Conservation (phyloP, 2,888 invertebrate species). For the Hypomecis atomaria region DNA sequence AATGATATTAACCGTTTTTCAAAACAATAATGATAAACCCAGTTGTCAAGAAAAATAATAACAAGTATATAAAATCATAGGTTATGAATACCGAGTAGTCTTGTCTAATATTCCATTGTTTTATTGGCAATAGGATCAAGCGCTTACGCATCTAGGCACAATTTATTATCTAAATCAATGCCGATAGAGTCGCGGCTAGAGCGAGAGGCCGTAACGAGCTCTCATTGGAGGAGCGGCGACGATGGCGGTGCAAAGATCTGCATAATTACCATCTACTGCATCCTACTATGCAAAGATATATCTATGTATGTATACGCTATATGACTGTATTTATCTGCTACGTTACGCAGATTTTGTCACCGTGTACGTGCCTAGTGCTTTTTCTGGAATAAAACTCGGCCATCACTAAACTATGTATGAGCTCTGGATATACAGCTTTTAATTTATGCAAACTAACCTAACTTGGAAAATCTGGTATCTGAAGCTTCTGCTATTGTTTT, state of each 20-base stretch:
- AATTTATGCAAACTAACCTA: too few relatives aligned
- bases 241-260: slow-evolving; percentile 24
- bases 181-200: slow-evolving; percentile 11
- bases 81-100: too few relatives aligned
- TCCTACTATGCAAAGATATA: not conserved
- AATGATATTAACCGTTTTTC: too few relatives aligned
- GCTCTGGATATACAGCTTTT: too few relatives aligned
- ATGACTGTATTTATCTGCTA: too few relatives aligned
- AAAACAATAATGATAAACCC: too few relatives aligned
- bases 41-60: too few relatives aligned
- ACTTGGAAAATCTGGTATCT: too few relatives aligned
- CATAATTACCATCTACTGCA: slow-evolving; percentile 16
- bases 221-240: slow-evolving; percentile 14
- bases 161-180: slow-evolving; percentile 21
- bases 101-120: too few relatives aligned
- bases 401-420: not conserved
- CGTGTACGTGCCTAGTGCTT: not conserved
- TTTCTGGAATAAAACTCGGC: not conserved
- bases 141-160: slow-evolving; percentile 9
- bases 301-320: not conserved
- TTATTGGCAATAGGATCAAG: not conserved
- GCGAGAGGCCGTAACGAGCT: slow-evolving; percentile 15
- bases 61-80: too few relatives aligned
- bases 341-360: too few relatives aligned
- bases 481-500: too few relatives aligned